Evolutionary conservation across 1,140 invertebrate species (phyloP).

Genomic region (Chionoecetes opilio): DNA sequence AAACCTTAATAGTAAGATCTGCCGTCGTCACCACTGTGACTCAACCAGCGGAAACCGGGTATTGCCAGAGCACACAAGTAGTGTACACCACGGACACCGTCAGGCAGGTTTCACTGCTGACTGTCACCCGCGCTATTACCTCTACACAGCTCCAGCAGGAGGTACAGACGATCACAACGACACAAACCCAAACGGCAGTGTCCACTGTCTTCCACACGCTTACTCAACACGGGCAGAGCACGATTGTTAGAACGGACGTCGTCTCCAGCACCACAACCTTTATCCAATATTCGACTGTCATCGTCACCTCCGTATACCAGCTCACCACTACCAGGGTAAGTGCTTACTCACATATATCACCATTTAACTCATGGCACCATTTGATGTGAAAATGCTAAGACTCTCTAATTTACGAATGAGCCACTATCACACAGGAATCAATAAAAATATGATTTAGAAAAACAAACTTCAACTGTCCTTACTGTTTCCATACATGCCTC

Average conservation of each 20-base stretch:
- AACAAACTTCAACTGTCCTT: too few species aligned
- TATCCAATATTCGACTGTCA: neutral
- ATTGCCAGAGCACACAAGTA: slow-evolving; percentile 45
- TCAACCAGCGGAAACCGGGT: slow-evolving; percentile 19
- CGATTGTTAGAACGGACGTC: neutral
- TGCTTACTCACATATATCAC: neutral
- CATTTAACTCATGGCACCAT: neutral
- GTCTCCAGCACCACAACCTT: neutral
- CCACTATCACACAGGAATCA: neutral
- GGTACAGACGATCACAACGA: slow-evolving; percentile 37
- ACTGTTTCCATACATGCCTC: too few species aligned
- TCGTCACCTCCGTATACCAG: slow-evolving; percentile 44
- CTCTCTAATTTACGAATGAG: neutral
- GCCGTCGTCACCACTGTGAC: neutral
- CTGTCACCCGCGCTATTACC: neutral
- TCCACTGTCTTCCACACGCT: slow-evolving; percentile 38
- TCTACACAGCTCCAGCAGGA: slow-evolving; percentile 21
- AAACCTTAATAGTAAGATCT: slow-evolving; percentile 40
- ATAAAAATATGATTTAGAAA: neutral
- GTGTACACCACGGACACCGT: slow-evolving; percentile 48
- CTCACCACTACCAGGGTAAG: slow-evolving; percentile 37
- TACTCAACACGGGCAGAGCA: slow-evolving; percentile 18
- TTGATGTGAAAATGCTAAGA: neutral
- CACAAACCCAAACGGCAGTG: neutral
- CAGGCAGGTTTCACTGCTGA: slow-evolving; percentile 1